Conservation (phyloP, 2,888 invertebrate species). For the Amblyjoppa fuscipennis region DNA sequence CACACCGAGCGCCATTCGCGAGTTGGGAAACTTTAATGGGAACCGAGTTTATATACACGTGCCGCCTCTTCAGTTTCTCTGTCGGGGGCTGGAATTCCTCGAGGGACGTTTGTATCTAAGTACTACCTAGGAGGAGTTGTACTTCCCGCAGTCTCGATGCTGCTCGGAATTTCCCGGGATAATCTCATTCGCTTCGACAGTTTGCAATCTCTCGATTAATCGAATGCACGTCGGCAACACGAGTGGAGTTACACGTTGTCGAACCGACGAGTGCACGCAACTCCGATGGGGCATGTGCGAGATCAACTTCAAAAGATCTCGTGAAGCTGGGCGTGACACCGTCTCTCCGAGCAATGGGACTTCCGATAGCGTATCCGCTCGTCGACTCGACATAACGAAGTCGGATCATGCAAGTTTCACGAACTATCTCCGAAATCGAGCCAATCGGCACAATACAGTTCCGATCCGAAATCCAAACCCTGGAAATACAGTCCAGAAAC, state of each 20-base stretch:
- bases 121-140: conserved; percentile 16
- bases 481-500: no score
- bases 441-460: not conserved
- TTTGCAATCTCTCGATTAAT: conserved; percentile 74
- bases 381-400: not conserved
- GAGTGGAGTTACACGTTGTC: conserved; percentile 46
- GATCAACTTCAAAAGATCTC: not conserved
- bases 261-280: conserved; percentile 8
- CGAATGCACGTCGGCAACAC: conserved; percentile 72
- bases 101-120: conserved; percentile 38
- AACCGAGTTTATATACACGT: conserved; percentile 51
- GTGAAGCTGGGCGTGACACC: not conserved
- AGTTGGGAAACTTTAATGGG: conserved; percentile 56
- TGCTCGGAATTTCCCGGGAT: not conserved
- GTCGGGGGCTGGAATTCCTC: conserved; percentile 31
- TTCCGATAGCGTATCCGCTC: not conserved
- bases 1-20: conserved; percentile 9
- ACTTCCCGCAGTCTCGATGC: conserved; percentile 3
- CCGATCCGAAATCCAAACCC: no score
- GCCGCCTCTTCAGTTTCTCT: conserved; percentile 22
- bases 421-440: not conserved
- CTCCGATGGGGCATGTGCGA: not conserved
- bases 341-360: not conserved
- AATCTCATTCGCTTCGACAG: conserved; percentile 37
- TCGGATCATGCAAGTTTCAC: not conserved